Evolutionary conservation across 2,888 invertebrate genomes (phyloP).

Genomic region (Lycocerus yunnanus): DNA sequence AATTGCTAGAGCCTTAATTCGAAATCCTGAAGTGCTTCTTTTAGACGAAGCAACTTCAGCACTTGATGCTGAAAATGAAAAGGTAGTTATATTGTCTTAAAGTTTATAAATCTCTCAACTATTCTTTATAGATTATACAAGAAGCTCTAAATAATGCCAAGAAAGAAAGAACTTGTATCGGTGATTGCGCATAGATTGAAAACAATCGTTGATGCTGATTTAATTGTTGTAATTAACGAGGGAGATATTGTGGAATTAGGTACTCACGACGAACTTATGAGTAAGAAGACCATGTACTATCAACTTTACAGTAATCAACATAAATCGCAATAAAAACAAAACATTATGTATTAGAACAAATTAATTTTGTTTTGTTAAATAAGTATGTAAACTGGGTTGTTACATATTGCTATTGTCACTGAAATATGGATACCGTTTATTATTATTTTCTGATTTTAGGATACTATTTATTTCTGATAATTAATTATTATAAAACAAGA

Average conservation of each 20-base stretch:
- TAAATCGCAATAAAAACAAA: background rate
- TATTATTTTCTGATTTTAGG: too few species aligned
- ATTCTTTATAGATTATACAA: conserved; percentile 66
- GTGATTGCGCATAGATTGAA: conserved; percentile 86
- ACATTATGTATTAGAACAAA: too few species aligned
- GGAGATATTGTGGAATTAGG: conserved; percentile 74
- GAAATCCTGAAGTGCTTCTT: conserved; percentile 76
- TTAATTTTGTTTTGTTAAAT: too few species aligned
- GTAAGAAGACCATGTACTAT: conserved; percentile 66
- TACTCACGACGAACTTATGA: conserved; percentile 69
- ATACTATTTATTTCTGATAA: too few species aligned
- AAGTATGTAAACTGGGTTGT: too few species aligned
- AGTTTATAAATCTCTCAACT: background rate
- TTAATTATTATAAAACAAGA: too few species aligned
- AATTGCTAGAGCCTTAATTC: conserved; percentile 81
- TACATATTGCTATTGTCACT: too few species aligned
- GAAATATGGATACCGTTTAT: too few species aligned
- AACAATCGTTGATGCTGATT: conserved; percentile 81
- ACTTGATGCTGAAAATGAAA: conserved; percentile 83
- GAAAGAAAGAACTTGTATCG: conserved; percentile 81
- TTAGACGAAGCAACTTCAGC: conserved; percentile 89
- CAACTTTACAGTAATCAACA: conserved; percentile 57
- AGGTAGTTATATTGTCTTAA: conserved; percentile 49
- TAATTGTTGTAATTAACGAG: conserved; percentile 72
- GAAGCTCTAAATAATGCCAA: conserved; percentile 83